Evolutionary conservation across 1,140 invertebrate species (phyloP).

Genomic region (Zaprionus lachaisei): DNA sequence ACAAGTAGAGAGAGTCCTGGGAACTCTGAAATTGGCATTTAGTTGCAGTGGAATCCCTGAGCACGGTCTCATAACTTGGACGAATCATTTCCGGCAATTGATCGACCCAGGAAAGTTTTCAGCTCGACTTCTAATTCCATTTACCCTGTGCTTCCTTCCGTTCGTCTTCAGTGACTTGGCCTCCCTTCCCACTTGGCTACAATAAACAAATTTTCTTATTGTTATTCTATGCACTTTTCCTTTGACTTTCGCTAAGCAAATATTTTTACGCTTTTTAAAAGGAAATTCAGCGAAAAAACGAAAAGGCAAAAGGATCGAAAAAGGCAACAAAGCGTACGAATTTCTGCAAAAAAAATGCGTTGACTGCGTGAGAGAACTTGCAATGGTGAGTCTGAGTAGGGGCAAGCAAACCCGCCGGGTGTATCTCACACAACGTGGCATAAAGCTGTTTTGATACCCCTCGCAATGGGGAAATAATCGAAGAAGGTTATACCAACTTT

Average conservation of each 20-base stretch:
- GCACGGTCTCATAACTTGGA: constrained; percentile 59
- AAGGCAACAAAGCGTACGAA: constrained; percentile 17
- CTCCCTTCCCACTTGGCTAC: constrained; percentile 18
- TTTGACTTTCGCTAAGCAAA: constrained; percentile 64
- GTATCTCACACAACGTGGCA: constrained; percentile 29
- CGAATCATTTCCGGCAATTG: constrained; percentile 62
- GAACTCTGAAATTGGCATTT: constrained; percentile 59
- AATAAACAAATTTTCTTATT: constrained; percentile 54
- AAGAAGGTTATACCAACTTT: neutral
- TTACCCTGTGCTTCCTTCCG: constrained; percentile 17
- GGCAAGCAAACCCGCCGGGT: neutral
- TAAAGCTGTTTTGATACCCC: constrained; percentile 5
- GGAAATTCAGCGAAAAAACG: constrained; percentile 33
- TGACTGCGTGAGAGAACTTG: constrained; percentile 1
- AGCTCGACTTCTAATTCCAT: constrained; percentile 50
- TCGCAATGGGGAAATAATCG: neutral
- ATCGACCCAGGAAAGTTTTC: constrained; percentile 22
- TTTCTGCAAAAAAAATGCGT: constrained; percentile 39
- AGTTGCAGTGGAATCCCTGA: constrained; percentile 36
- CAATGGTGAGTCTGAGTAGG: neutral
- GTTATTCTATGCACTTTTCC: constrained; percentile 40
- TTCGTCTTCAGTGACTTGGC: neutral
- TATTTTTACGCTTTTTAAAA: constrained; percentile 61
- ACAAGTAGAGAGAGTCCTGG: neutral
- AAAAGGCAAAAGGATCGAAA: constrained; percentile 23